phyloP scores from a whole-genome alignment of 2,797 vertebrate genomes.

The Sitta carolinensis region DNA sequence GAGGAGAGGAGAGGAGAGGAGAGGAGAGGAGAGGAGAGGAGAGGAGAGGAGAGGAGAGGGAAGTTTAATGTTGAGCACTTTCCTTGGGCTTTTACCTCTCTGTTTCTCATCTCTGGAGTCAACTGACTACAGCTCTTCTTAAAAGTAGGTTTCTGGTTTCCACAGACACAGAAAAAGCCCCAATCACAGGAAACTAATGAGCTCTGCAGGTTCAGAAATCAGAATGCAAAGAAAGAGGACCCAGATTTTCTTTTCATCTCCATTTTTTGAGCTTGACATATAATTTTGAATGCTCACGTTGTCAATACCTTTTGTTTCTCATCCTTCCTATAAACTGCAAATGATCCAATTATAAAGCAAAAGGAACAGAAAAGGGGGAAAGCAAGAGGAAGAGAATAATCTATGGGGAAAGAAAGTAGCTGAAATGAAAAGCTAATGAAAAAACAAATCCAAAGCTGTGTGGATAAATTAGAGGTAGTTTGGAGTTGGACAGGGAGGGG shows the following conservation, averaged over 20 bases:
- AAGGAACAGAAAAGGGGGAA: not conserved
- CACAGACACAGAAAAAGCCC: not conserved
- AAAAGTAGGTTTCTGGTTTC: not conserved
- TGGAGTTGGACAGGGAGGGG: not conserved
- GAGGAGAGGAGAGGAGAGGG: not conserved
- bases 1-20: not conserved
- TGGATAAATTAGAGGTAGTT: not conserved
- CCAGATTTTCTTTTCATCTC: conserved; percentile 22
- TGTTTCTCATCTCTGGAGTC: not conserved
- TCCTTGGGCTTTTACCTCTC: fast-evolving
- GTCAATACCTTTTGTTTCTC: conserved; percentile 47
- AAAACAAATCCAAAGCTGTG: not conserved
- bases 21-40: not conserved
- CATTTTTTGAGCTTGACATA: not conserved
- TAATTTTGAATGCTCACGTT: conserved; percentile 5
- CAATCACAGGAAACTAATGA: not conserved
- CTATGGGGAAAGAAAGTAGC: not conserved
- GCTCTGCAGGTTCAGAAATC: not conserved
- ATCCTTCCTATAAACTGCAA: conserved; percentile 9
- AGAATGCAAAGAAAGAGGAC: conserved; percentile 4
- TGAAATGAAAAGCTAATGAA: not conserved
- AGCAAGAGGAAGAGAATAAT: not conserved
- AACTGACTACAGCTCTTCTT: not conserved
- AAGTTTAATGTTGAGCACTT: not conserved
- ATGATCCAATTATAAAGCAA: conserved; percentile 32